A percentile compares a stretch with the other conserved stretches of the same genome.
phyloP scores from a whole-genome alignment of 2,888 invertebrate genomes.

The Aphodius sticticus region DNA sequence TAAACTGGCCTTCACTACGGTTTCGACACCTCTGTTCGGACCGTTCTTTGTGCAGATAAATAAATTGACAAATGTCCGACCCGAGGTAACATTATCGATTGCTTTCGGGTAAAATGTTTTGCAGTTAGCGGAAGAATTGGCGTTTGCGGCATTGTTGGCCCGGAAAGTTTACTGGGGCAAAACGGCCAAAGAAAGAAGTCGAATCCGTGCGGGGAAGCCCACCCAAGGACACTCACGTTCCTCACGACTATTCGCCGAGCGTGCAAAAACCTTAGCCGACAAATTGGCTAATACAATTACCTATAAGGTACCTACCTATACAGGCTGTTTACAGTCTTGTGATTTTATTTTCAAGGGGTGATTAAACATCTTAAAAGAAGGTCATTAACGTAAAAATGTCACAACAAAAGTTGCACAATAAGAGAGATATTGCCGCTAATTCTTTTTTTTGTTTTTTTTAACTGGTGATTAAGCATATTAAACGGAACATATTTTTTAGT shows the following conservation, averaged over 20 bases:
- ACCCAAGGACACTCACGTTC: background rate
- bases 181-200: background rate
- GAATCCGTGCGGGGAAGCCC: background rate
- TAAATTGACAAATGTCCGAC: background rate
- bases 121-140: background rate
- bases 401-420: too few species aligned
- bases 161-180: background rate
- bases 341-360: too few species aligned
- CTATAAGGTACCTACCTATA: background rate
- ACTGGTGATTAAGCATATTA: too few species aligned
- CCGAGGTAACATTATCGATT: background rate
- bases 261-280: background rate
- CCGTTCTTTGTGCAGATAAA: background rate
- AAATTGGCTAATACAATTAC: background rate
- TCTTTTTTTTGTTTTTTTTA: too few species aligned
- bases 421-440: too few species aligned
- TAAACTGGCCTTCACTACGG: background rate
- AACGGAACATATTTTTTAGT: too few species aligned
- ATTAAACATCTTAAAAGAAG: too few species aligned
- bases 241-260: background rate
- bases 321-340: too few species aligned
- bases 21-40: background rate
- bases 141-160: background rate
- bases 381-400: too few species aligned
- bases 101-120: background rate